Conservation (phyloP, 2,797 vertebrate genomes). For the Siniperca obscura region DNA sequence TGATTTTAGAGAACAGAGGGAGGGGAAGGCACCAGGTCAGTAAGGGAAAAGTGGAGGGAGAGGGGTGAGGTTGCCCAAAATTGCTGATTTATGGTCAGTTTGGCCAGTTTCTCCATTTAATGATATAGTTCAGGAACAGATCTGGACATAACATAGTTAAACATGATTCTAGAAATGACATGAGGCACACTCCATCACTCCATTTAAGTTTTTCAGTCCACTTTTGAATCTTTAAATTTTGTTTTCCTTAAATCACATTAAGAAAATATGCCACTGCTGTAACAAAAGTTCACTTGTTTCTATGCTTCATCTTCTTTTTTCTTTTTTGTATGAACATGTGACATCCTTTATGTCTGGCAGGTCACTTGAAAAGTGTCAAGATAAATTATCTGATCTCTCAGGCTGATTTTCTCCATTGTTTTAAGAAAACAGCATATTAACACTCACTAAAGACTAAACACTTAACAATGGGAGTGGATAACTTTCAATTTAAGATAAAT, state of each 20-base stretch:
- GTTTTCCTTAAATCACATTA: constrained; percentile 8
- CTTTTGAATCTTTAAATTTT: neutral
- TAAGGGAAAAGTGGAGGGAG: constrained; percentile 3
- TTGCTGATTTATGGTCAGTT: constrained; percentile 38
- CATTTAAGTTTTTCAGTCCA: neutral
- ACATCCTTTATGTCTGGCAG: neutral
- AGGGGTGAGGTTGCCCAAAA: constrained; percentile 48
- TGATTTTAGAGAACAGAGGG: constrained; percentile 26
- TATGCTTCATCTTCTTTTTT: neutral
- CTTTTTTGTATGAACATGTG: neutral
- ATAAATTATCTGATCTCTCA: neutral
- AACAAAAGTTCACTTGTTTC: neutral
- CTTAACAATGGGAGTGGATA: constrained; percentile 31
- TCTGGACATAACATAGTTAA: constrained; percentile 15
- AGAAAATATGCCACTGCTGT: neutral
- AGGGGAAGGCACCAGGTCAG: constrained; percentile 61
- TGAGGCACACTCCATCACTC: constrained; percentile 14
- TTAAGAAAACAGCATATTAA: constrained; percentile 5
- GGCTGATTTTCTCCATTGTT: neutral
- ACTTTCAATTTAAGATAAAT: constrained; percentile 17
- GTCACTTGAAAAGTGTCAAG: neutral
- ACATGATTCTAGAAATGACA: constrained; percentile 41
- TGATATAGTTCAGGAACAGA: constrained; percentile 31
- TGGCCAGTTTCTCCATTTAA: constrained; percentile 21
- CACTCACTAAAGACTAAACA: neutral